Conservation (phyloP, 2,113 vertebrate species). For the Eolophus roseicapilla region DNA sequence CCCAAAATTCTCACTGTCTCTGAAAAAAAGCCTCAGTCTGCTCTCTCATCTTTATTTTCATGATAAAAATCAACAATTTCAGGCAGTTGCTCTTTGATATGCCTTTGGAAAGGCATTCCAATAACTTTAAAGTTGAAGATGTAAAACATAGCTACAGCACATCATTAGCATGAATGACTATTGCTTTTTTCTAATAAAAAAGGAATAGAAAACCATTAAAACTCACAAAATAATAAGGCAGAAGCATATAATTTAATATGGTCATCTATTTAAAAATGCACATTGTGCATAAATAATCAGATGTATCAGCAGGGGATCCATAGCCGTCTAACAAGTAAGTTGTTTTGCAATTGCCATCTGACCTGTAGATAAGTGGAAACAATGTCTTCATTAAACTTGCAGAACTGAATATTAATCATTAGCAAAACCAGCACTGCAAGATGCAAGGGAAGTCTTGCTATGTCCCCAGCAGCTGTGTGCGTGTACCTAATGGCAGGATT, state of each 20-base stretch:
- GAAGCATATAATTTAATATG: conserved; percentile 1
- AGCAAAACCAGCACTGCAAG: not conserved
- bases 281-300: conserved; percentile 19
- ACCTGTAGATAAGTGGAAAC: conserved; percentile 47
- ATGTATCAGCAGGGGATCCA: not conserved
- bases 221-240: conserved; percentile 1
- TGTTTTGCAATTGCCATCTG: conserved; percentile 31
- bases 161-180: not conserved
- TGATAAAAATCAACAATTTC: not conserved
- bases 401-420: conserved; percentile 7
- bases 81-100: not conserved
- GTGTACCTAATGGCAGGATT: not conserved
- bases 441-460: not conserved
- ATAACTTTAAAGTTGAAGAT: not conserved
- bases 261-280: conserved; percentile 18
- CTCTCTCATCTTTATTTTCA: not conserved
- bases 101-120: not conserved
- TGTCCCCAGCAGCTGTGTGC: not conserved
- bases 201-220: not conserved
- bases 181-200: not conserved
- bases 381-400: conserved; percentile 35
- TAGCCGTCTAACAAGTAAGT: not conserved
- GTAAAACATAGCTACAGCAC: not conserved
- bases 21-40: not conserved
- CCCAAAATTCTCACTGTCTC: not conserved